Evolutionary conservation across 2,888 invertebrate species (phyloP), one percentile per base, ranked within the genome.

Genomic region (Hesperia comma): DNA sequence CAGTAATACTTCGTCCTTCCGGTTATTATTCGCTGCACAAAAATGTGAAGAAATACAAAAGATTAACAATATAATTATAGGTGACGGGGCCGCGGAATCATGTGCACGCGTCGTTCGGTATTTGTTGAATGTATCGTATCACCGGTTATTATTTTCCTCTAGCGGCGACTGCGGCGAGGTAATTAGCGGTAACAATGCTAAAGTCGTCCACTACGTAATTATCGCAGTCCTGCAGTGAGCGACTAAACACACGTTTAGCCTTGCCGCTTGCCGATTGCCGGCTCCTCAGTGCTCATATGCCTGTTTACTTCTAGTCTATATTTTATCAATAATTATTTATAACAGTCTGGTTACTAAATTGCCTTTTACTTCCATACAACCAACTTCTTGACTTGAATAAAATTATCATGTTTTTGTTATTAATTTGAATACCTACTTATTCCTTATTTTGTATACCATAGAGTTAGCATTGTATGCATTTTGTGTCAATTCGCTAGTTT

Each of bases 181-280:
- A 80, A 77, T 74, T 74, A 74, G 73, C 70, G 69, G 74, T 70
- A 73, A 78, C 75, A 77, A 76, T 77, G 77, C 74, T 72, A 78
- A 79, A 79, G 79, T 81, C 75, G 76, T 82, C 81, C 77, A 74
- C 71, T 73, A 75, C 80, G 75, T 85, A 87, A 87, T 87, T 85
- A 87, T 83, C 82, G 79, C 79, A 74, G 80, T 80, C 79, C 79
- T 78, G 77, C 79, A 77, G 79, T 80, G 79, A 82, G 78, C 80
- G 78, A 77, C 49, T 49, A 19, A 19, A 49, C 77, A 78, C 79
- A 81, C 75, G 73, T 80, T 77, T 86, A 86, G 87, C 88, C 88
- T 89, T 88, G 89, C 80, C 41, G 55, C 7, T 12, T 21, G 19
- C 17, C 53, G 68, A 62, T 57, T 3, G 19, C 49, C 4, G 49